Evolutionary conservation across 2,113 vertebrate genomes (phyloP).

Genomic region (Lipophrys pholis): DNA sequence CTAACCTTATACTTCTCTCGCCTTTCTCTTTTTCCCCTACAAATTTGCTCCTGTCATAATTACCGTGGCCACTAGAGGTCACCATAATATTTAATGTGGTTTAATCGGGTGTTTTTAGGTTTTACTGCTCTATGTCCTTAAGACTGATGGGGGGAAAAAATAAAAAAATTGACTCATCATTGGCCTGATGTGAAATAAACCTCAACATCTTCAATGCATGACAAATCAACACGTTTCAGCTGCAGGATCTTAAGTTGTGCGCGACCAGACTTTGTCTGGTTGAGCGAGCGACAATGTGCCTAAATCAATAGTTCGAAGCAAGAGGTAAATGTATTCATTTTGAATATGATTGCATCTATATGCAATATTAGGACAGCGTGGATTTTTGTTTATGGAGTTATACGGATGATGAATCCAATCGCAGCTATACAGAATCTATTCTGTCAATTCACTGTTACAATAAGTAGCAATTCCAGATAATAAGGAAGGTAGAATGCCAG

Average conservation of each 20-base stretch:
- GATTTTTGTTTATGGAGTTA: no score
- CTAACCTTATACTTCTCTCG: no score
- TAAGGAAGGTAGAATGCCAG: background rate
- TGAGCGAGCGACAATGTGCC: background rate
- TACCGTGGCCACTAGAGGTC: no score
- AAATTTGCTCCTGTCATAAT: no score
- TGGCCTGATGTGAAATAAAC: background rate
- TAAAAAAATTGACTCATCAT: background rate
- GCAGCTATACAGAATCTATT: background rate
- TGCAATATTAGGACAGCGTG: background rate
- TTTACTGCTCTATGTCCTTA: no score
- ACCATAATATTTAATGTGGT: no score
- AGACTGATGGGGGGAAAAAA: background rate
- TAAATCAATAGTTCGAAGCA: background rate
- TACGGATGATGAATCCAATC: background rate
- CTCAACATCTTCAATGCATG: background rate
- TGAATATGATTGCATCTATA: background rate
- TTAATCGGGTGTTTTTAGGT: no score
- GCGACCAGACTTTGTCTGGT: background rate
- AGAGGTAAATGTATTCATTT: background rate
- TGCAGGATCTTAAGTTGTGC: background rate
- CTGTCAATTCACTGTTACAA: background rate
- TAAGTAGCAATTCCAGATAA: background rate
- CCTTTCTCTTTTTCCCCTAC: no score
- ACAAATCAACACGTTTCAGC: conserved; percentile 18